Base-by-base conservation (phyloP, 2,888 invertebrate genomes). In the Cantharis rustica region DNA sequence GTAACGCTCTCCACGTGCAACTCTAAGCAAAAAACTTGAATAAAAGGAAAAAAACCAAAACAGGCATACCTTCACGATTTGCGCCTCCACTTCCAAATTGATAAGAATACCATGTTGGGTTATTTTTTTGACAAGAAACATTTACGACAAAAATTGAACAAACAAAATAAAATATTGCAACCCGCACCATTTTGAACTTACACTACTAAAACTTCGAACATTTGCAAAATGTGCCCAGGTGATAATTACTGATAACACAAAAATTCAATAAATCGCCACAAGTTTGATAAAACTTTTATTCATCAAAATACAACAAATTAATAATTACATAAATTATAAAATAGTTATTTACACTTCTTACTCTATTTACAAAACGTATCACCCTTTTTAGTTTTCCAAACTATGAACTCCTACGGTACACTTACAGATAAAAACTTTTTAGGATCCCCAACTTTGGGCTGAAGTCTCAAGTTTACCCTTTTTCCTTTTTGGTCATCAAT, bases 361-460 rank as follows among this genome's bases (percentile, higher is more conserved):
- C 31, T n/a, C n/a, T 47, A 47, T 47, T 47, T 47, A 47, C 47
- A 47, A n/a, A n/a, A n/a, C n/a, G n/a, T 47, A 47, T 47, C 47
- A 47, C 47, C 47, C n/a, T 47, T 23, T n/a, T 11, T 17, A 64
- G 5, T 23, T 23, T 17, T 66, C 62, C 13, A 62, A 16, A 31
- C 7, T 15, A 27, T 61, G 16, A 62, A 79, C 90, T 7, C 13
- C 47, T 91, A 95, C 75, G 95, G 95, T 77, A 95, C 92, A 76
- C 89, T 92, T 4, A 95, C 93, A 27, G 93, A 92, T 81, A 94
- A 87, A 86, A 96, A 96, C 88, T 94, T 91, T 80, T 93, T 92
- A 17, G 94, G 93, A 87, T 96, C 95, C 0, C 96, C 96, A 63
- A 93, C 90, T 89, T 94, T 95, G 0, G 95, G 95, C 81, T 94